Base-by-base conservation (phyloP, 2,797 vertebrate genomes). In the Brachymystax lenok region DNA sequence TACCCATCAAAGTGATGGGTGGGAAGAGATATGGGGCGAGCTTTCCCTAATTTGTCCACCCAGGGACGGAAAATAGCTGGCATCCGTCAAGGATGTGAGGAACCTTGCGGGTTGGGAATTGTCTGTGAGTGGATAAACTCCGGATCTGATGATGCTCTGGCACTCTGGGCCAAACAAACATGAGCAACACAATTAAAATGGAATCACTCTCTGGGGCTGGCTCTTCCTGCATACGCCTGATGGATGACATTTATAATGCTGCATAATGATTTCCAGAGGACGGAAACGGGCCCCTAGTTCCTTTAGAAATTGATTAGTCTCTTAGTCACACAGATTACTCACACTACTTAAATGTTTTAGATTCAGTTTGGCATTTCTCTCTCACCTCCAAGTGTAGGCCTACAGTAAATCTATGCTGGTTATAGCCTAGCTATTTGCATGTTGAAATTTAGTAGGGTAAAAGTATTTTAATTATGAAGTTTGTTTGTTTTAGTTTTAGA, bases 111-210 rank as follows among this genome's bases (percentile, higher is more conserved):
- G 7, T 12, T 10, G 59, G 59, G 59, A 61, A 61, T 61, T 61
- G 59, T 61, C 59, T 13, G 59, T 24, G 59, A 61, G 59, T 24
- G 12, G 59, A 63, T 63, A 24, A 63, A 63, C 59, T 63, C 59
- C 59, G 21, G 59, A 27, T 63, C 59, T 63, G 59, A 27, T 63
- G 59, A 63, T 63, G 59, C n/a, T 24, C 21, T 4, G 21, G 59
- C 24, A 63, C 21, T 63, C 21, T 19, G 59, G 59, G 59, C 59
- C 21, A 63, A 63, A 63, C 59, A 63, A 63, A 63, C 59, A 63
- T 63, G n/a, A 63, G 59, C 21, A 63, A 63, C 59, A 63, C 59
- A 63, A 27, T 63, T 63, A 63, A 63, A 63, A 63, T 63, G 59
- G 59, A 21, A 63, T 63, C 59, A 63, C 59, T 63, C n/a, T 63